Evolutionary conservation across 2,797 vertebrate species (phyloP).

Genomic region (Apogon hyalosoma): DNA sequence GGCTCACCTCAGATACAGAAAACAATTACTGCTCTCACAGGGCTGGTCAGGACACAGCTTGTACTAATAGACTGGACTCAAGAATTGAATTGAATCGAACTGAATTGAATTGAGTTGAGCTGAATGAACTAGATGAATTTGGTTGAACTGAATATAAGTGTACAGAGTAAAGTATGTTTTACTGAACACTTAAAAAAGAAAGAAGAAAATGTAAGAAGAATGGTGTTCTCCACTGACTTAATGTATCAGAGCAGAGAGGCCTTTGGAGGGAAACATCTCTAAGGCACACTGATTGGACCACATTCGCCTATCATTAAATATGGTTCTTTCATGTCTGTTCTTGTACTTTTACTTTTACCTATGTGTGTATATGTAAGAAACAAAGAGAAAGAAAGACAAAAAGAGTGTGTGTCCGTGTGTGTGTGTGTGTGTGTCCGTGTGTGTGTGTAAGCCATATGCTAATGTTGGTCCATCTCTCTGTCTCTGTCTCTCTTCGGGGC

Average conservation of each 20-base stretch:
- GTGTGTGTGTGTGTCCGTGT: conserved; percentile 30
- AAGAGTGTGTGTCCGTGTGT: conserved; percentile 1
- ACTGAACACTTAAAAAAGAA: conserved; percentile 30
- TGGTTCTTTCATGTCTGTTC: conserved; percentile 62
- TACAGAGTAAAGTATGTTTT: conserved; percentile 37
- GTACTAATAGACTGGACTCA: conserved; percentile 67
- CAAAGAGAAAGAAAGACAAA: conserved; percentile 28
- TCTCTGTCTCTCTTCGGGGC: conserved; percentile 83
- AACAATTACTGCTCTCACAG: conserved; percentile 82
- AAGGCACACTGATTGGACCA: conserved; percentile 47
- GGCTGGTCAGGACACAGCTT: conserved; percentile 75
- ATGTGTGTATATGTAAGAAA: conserved; percentile 16
- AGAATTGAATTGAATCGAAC: conserved; percentile 49
- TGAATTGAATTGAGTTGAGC: conserved; percentile 16
- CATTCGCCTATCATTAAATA: conserved; percentile 60
- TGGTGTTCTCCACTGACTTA: conserved; percentile 44
- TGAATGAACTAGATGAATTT: conserved; percentile 26
- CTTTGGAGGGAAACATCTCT: conserved; percentile 44
- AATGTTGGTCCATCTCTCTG: conserved; percentile 77
- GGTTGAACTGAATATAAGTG: conserved; percentile 20
- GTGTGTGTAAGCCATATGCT: conserved; percentile 80
- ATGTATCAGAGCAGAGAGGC: conserved; percentile 55
- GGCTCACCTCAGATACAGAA: conserved; percentile 82
- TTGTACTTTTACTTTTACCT: conserved; percentile 52
- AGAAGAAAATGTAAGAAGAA: conserved; percentile 44